phyloP scores from a whole-genome alignment of 1,140 invertebrate genomes.

The Helicoverpa zea region DNA sequence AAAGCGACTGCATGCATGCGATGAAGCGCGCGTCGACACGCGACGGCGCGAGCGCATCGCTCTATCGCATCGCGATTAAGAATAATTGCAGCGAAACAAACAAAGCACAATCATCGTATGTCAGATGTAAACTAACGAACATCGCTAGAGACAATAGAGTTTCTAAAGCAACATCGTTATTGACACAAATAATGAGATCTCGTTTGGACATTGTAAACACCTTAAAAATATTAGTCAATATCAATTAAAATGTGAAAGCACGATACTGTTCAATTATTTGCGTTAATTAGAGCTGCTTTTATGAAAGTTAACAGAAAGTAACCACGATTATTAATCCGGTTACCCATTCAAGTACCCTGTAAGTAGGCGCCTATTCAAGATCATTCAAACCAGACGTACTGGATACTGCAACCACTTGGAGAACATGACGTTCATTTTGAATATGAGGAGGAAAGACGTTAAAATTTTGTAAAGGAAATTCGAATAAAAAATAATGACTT shows the following conservation, averaged over 20 bases:
- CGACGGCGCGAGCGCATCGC: slow-evolving; percentile 23
- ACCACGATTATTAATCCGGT: slow-evolving; percentile 20
- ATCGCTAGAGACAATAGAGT: slow-evolving; percentile 9
- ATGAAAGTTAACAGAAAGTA: slow-evolving; percentile 31
- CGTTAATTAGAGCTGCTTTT: slow-evolving; percentile 24
- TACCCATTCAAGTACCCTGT: background rate
- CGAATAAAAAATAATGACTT: slow-evolving; percentile 8
- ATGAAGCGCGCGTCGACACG: slow-evolving; percentile 31
- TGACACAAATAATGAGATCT: slow-evolving; percentile 2
- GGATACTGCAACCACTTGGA: background rate
- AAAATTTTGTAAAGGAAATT: slow-evolving; percentile 9
- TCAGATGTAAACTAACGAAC: slow-evolving; percentile 8
- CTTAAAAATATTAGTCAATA: background rate
- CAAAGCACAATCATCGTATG: slow-evolving; percentile 25
- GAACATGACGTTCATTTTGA: slow-evolving; percentile 3
- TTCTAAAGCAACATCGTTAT: slow-evolving; percentile 16
- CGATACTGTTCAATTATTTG: background rate
- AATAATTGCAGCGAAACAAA: slow-evolving; percentile 40
- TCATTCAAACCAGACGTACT: background rate
- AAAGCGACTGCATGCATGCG: slow-evolving; percentile 33
- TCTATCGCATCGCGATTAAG: slow-evolving; percentile 29
- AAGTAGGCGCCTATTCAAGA: background rate
- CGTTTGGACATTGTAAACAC: background rate
- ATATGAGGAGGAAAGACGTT: slow-evolving; percentile 1
- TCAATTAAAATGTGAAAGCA: slow-evolving; percentile 18